Evolutionary conservation across 2,888 invertebrate species (phyloP).

Genomic region (Steinernema hermaphroditum): DNA sequence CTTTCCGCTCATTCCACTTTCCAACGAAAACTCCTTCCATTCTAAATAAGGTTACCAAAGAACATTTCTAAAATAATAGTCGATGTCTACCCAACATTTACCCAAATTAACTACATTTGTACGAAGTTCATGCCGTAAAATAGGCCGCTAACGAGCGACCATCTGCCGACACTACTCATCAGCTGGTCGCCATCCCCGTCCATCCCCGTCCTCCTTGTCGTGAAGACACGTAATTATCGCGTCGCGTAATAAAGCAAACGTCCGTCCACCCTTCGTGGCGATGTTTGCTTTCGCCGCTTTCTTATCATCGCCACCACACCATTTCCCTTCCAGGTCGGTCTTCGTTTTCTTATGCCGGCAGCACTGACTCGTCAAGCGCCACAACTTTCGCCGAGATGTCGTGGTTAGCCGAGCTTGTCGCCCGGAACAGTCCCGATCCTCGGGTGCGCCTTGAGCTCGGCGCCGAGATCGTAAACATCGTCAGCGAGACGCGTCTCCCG

Average conservation of each 20-base stretch:
- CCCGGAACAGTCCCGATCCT: conserved; percentile 40
- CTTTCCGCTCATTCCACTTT: too few species aligned
- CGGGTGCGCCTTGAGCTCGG: conserved; percentile 41
- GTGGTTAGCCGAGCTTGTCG: conserved; percentile 37
- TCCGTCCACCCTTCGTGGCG: neutral
- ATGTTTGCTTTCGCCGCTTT: too few species aligned
- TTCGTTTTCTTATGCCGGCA: neutral
- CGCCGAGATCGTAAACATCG: conserved; percentile 33
- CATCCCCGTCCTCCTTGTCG: neutral
- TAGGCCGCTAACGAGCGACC: neutral
- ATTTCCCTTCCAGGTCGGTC: neutral
- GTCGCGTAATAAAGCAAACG: neutral
- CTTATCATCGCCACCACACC: neutral
- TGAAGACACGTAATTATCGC: conserved; percentile 1
- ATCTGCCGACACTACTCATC: neutral
- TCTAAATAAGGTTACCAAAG: too few species aligned
- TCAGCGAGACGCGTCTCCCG: conserved; percentile 29
- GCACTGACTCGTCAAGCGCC: too few species aligned
- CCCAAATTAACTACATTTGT: neutral
- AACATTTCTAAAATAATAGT: too few species aligned
- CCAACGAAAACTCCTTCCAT: too few species aligned
- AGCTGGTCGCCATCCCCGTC: neutral
- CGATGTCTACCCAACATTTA: too few species aligned
- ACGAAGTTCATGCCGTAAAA: neutral
- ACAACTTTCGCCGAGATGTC: conserved; percentile 22